Evolutionary conservation across 1,140 invertebrate genomes (phyloP), one percentile per base, ranked within the genome.

Genomic region (Drosophila miranda): DNA sequence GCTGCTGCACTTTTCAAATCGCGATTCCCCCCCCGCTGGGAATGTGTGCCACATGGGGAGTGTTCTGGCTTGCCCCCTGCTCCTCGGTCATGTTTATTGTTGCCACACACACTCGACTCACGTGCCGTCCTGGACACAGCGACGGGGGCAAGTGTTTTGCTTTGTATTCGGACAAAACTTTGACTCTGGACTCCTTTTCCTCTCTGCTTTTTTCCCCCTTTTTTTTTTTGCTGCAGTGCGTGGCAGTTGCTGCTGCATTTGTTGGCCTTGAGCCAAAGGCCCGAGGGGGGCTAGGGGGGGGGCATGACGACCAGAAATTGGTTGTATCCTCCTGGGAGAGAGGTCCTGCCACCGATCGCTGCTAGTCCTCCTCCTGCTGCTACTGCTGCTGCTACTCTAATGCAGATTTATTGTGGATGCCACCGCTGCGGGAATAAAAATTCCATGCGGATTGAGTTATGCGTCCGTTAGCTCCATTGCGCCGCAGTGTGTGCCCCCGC

Each of bases 391-490:
- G 21, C 46, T 41, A 41, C 46, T 78, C 81, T 87, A 87, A 87
- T 87, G 82, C 82, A 87, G 82, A 87, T 87, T 87, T 87, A 87
- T 87, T 88, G 78, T 84, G 78, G 59, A 75, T 87, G 82, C 82
- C 82, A 82, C 78, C 78, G 82, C 82, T 83, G 82, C 83, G 82
- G 82, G 78, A 86, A 87, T 86, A 86, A 86, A 86, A 86, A 86
- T 86, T 87, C 78, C 78, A 87, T 87, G 82, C 78, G 82, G 82
- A 86, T 86, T 86, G 82, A 86, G 83, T 88, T 86, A 87, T 86
- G 82, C 82, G 82, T 86, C 78, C 83, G 82, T 86, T 86, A 86
- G 82, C 83, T 86, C 75, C 71, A 66, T 76, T 76, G 64, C 64
- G 74, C 59, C 64, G 74, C 59, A 66, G 71, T 67, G 59, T 64